A percentile compares a stretch with the other conserved stretches of the same genome.
Conservation (phyloP, 2,113 vertebrate species). For the Semicossyphus pulcher region DNA sequence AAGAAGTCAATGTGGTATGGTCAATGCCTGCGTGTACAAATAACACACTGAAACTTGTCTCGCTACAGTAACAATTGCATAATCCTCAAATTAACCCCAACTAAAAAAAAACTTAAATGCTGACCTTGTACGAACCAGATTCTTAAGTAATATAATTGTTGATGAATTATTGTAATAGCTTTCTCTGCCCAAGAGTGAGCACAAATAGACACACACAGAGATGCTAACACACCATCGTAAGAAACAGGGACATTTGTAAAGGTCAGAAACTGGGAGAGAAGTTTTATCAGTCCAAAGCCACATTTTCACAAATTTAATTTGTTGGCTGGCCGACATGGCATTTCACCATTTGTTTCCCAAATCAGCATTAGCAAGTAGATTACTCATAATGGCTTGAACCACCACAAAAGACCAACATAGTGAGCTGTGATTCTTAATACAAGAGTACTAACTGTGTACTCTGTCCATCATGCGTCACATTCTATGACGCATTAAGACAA, state of each 20-base stretch:
- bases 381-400: not conserved
- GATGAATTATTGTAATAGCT: not conserved
- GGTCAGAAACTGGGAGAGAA: slow-evolving; percentile 28
- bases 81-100: not conserved
- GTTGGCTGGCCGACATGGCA: not conserved
- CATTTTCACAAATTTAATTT: slow-evolving; percentile 2
- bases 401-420: not conserved
- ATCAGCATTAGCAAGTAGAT: not conserved
- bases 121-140: not conserved
- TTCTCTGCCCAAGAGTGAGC: not conserved
- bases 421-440: not conserved
- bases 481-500: too few species aligned
- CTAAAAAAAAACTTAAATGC: not conserved
- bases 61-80: too few species aligned
- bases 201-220: not conserved
- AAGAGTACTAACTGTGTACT: not conserved
- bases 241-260: slow-evolving; percentile 24
- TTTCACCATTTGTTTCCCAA: slow-evolving; percentile 9
- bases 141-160: not conserved
- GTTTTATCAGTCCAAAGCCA: not conserved
- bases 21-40: not conserved
- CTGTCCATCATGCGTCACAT: not conserved
- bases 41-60: not conserved
- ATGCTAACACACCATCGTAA: not conserved
- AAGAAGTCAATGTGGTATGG: not conserved